These are phyloP conservation scores for Euborellia annulipes DNA, from an alignment of 1,140 invertebrate species.

Conservation along the genomic window DNA sequence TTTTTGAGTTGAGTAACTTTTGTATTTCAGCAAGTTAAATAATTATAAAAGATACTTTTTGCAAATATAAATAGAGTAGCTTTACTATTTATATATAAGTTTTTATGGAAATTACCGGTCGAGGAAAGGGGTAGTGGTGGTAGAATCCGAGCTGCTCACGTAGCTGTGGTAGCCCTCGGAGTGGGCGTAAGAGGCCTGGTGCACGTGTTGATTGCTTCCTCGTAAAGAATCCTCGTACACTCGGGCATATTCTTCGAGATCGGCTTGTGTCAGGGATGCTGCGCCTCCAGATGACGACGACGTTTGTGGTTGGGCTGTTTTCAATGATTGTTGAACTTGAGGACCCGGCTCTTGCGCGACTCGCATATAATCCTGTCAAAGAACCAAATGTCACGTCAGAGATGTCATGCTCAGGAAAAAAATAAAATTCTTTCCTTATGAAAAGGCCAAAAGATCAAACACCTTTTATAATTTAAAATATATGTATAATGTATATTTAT, in stretches of 20 bases:
- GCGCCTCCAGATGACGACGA: conserved; percentile 9
- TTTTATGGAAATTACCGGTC: conserved; percentile 37
- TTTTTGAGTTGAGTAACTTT: too few relatives aligned
- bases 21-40: too few relatives aligned
- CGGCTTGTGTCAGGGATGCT: conserved; percentile 18
- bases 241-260: conserved; percentile 28
- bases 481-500: too few relatives aligned
- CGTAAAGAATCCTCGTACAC: conserved; percentile 30
- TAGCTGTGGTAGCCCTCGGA: conserved; percentile 70
- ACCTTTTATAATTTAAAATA: too few relatives aligned
- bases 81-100: too few relatives aligned
- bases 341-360: conserved; percentile 2
- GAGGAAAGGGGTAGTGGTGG: conserved; percentile 57
- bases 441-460: too few relatives aligned
- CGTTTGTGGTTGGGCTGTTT: not conserved
- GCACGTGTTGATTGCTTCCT: conserved; percentile 42
- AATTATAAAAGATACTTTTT: too few relatives aligned
- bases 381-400: too few relatives aligned
- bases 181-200: conserved; percentile 60
- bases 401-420: too few relatives aligned
- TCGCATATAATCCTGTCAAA: conserved; percentile 2
- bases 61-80: not conserved
- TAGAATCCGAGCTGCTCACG: conserved; percentile 62
- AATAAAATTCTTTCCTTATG: too few relatives aligned
- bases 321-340: too few relatives aligned